These are phyloP conservation scores for Genyomyrus donnyi DNA, from an alignment of 2,113 vertebrate genomes.

Conservation along the genomic window DNA sequence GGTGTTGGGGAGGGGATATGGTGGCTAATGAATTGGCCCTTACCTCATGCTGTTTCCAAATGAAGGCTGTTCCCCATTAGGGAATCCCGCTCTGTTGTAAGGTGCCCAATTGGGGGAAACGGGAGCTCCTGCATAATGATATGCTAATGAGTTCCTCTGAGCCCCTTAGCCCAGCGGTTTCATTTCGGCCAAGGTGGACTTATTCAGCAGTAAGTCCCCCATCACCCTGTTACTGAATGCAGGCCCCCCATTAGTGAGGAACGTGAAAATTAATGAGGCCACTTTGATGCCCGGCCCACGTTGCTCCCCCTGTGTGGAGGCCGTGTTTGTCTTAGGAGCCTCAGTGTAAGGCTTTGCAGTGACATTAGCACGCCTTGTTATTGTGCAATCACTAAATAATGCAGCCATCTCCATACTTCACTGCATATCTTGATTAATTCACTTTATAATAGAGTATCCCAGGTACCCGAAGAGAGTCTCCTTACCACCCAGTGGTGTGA, in stretches of 20 bases:
- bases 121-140: neutral
- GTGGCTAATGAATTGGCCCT: neutral
- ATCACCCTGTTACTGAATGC: neutral
- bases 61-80: neutral
- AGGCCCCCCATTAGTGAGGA: neutral
- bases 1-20: neutral
- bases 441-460: neutral
- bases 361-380: neutral
- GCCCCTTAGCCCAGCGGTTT: neutral
- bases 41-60: conserved; percentile 8
- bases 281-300: neutral
- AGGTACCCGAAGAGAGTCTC: neutral
- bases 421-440: neutral
- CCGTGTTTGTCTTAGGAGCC: neutral
- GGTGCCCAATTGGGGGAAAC: neutral
- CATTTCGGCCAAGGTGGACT: neutral
- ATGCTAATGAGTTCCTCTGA: conserved; percentile 13
- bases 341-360: neutral
- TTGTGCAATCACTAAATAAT: neutral
- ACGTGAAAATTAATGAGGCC: neutral
- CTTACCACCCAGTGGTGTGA: neutral
- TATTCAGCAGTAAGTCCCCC: neutral
- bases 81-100: neutral
- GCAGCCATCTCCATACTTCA: neutral
- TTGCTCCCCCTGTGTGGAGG: neutral